These are phyloP conservation scores for Lomographa bimaculata DNA, from an alignment of 2,888 invertebrate species.

Conservation along the genomic window DNA sequence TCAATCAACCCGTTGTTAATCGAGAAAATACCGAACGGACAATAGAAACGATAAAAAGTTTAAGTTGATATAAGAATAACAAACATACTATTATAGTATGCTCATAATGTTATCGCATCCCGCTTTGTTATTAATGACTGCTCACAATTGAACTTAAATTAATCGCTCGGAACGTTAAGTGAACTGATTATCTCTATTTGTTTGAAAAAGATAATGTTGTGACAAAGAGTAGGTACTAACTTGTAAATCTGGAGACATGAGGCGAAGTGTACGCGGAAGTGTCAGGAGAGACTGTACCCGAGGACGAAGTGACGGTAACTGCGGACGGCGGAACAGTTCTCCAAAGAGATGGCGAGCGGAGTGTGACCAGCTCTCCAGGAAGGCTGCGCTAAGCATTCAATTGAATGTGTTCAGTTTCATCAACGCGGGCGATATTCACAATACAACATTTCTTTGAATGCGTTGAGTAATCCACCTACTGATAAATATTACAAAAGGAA, in stretches of 20 bases:
- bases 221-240: conserved; percentile 36
- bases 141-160: conserved; percentile 46
- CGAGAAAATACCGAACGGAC: conserved; percentile 59
- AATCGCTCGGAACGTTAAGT: conserved; percentile 38
- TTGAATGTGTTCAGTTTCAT: conserved; percentile 61
- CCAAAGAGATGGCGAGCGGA: conserved; percentile 49
- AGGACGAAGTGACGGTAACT: conserved; percentile 18
- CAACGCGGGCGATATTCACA: conserved; percentile 48
- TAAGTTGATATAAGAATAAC: conserved; percentile 46
- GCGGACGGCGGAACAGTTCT: conserved; percentile 40
- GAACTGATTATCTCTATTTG: conserved; percentile 27
- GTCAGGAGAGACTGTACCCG: conserved; percentile 14
- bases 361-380: conserved; percentile 60
- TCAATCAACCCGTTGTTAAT: conserved; percentile 61
- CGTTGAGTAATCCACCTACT: conserved; percentile 57
- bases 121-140: conserved; percentile 48
- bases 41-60: conserved; percentile 61
- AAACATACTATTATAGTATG: conserved; percentile 46
- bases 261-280: conserved; percentile 22
- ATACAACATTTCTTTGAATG: conserved; percentile 57
- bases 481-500: conserved; percentile 48
- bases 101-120: conserved; percentile 45
- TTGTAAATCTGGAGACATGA: conserved; percentile 41
- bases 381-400: conserved; percentile 69
- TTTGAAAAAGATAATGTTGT: conserved; percentile 11